phyloP scores from a whole-genome alignment of 2,888 invertebrate species.

The Cataglyphis livida region DNA sequence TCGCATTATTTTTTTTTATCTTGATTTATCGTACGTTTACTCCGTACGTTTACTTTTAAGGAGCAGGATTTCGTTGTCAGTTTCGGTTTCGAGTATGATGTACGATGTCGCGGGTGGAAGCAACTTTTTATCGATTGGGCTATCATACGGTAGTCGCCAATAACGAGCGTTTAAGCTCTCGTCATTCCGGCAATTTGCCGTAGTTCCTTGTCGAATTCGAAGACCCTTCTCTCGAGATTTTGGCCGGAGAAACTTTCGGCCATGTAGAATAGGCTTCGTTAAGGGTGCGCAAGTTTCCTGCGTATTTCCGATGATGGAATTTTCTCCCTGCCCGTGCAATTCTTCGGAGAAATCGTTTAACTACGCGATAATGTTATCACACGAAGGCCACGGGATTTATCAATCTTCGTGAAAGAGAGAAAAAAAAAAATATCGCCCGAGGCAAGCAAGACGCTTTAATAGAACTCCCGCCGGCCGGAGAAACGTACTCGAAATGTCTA shows the following conservation, averaged over 20 bases:
- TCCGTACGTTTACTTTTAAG: conserved; percentile 62
- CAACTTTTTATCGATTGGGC: conserved; percentile 67
- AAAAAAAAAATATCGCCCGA: neutral
- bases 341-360: conserved; percentile 32
- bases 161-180: conserved; percentile 57
- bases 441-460: conserved; percentile 40
- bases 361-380: conserved; percentile 39
- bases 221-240: conserved; percentile 18
- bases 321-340: neutral
- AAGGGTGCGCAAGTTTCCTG: conserved; percentile 14
- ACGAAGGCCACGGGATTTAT: conserved; percentile 9
- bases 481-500: conserved; percentile 58
- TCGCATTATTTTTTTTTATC: conserved; percentile 58
- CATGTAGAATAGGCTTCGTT: conserved; percentile 46
- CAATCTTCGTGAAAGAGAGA: conserved; percentile 13
- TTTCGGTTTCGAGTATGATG: conserved; percentile 72
- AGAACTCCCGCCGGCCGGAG: conserved; percentile 40
- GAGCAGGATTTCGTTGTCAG: conserved; percentile 68
- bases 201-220: conserved; percentile 20
- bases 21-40: conserved; percentile 72
- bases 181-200: conserved; percentile 29
- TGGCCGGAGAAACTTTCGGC: conserved; percentile 25
- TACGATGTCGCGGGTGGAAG: conserved; percentile 64
- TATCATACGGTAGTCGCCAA: conserved; percentile 57
- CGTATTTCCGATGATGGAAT: conserved; percentile 43